Percentiles rank a stretch among this genome's conserved stretches.
phyloP scores from a whole-genome alignment of 2,888 invertebrate species.

The Spisula subtruncata region DNA sequence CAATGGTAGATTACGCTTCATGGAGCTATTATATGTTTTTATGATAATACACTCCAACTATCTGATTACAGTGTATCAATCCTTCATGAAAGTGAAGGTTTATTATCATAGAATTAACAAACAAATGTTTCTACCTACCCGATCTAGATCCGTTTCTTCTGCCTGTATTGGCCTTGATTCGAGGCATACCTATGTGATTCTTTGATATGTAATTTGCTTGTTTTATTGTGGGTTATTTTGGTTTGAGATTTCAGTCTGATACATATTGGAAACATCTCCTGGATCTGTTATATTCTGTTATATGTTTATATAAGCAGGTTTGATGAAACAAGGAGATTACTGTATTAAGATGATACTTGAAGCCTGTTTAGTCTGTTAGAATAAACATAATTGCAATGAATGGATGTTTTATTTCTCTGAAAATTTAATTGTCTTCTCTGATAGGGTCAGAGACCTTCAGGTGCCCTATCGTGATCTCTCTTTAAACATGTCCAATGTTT shows the following conservation, averaged over 20 bases:
- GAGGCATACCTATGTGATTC: neutral
- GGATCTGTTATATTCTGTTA: neutral
- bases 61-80: neutral
- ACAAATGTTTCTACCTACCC: neutral
- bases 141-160: neutral
- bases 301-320: neutral
- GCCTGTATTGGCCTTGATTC: neutral
- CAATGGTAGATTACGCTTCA: no score
- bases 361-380: neutral
- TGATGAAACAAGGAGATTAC: neutral
- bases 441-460: no score
- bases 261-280: neutral
- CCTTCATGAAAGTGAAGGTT: neutral
- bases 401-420: neutral
- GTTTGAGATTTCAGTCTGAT: neutral
- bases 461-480: no score
- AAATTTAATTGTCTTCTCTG: no score
- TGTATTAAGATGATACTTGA: neutral
- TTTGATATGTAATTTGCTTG: constrained; percentile 5
- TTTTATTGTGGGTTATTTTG: neutral
- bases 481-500: neutral
- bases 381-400: neutral
- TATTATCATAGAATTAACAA: neutral
- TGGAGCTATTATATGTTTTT: no score
- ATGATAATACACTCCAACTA: neutral